Percentiles rank a stretch among this genome's conserved stretches.
Evolutionary conservation across 2,113 vertebrate genomes (phyloP).

Genomic region (Lepisosteus oculatus): DNA sequence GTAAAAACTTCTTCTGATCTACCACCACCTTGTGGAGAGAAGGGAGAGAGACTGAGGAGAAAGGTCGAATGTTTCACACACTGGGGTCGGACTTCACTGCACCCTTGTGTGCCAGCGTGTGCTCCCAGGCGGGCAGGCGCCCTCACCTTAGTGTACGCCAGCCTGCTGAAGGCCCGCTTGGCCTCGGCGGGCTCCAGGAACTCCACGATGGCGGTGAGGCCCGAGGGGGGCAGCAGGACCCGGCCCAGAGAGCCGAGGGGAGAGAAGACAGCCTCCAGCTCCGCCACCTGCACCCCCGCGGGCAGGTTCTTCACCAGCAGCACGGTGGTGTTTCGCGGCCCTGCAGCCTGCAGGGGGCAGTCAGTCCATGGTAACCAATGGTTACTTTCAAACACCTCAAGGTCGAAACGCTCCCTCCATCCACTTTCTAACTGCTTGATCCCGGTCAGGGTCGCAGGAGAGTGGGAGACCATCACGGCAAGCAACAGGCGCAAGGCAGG

Average conservation of each 20-base stretch:
- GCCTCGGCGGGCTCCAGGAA: constrained; percentile 88
- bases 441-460: too few species aligned
- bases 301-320: constrained; percentile 94
- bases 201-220: constrained; percentile 86
- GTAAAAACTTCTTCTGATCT: too few species aligned
- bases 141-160: constrained; percentile 90
- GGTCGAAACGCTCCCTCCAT: too few species aligned
- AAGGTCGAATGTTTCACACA: not conserved
- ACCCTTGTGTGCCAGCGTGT: too few species aligned
- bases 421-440: too few species aligned
- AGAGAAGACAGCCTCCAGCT: constrained; percentile 78
- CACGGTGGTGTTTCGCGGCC: constrained; percentile 78
- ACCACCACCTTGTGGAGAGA: too few species aligned
- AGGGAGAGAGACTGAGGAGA: too few species aligned
- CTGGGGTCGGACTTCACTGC: too few species aligned
- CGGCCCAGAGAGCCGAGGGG: constrained; percentile 78
- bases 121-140: not conserved
- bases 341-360: constrained; percentile 66
- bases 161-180: constrained; percentile 80
- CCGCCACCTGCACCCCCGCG: constrained; percentile 46
- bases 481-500: too few species aligned
- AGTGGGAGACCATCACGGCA: too few species aligned
- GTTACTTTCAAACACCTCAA: too few species aligned
- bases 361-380: too few species aligned
- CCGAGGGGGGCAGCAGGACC: constrained; percentile 84